phyloP scores from a whole-genome alignment of 1,140 invertebrate species.

The Ooceraea biroi region DNA sequence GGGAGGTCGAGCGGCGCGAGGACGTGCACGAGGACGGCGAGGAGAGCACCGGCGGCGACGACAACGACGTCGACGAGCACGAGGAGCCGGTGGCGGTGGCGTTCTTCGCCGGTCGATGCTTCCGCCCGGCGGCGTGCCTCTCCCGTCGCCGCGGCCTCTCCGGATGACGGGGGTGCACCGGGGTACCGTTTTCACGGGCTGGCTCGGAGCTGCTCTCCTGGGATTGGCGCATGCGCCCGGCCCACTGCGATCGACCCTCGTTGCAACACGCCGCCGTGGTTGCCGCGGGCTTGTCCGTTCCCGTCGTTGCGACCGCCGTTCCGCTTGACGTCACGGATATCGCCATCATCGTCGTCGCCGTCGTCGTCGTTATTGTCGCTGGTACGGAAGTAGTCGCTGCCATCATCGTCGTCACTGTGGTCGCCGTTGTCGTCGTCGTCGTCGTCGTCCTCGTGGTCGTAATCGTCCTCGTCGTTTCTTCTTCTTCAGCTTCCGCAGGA shows the following conservation, averaged over 20 bases:
- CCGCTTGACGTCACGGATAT: conserved; percentile 45
- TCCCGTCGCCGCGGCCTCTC: conserved; percentile 55
- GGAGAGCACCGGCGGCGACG: conserved; percentile 50
- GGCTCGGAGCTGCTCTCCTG: conserved; percentile 70
- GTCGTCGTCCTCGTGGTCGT: conserved; percentile 26
- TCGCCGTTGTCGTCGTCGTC: conserved; percentile 49
- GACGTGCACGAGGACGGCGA: conserved; percentile 47
- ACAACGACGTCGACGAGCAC: conserved; percentile 58
- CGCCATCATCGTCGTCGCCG: conserved; percentile 20
- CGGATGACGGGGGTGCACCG: conserved; percentile 60
- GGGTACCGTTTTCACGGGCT: conserved; percentile 70
- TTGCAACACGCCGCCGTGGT: conserved; percentile 52
- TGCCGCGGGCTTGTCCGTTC: conserved; percentile 63
- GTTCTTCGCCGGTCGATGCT: conserved; percentile 26
- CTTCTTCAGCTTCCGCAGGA: background rate
- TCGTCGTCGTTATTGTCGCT: background rate
- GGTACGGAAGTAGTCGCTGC: conserved; percentile 38
- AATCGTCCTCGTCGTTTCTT: too few species aligned
- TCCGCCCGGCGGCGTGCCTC: conserved; percentile 20
- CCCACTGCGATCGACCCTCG: conserved; percentile 79
- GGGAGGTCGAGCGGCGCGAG: conserved; percentile 59
- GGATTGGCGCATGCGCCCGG: conserved; percentile 80
- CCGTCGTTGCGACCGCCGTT: conserved; percentile 42
- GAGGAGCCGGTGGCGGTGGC: conserved; percentile 12
- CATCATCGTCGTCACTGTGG: conserved; percentile 44